A percentile compares a stretch with the other conserved stretches of the same genome.
These are phyloP conservation scores for Drosophila mercatorum DNA, from an alignment of 2,888 invertebrate species.

Conservation along the genomic window DNA sequence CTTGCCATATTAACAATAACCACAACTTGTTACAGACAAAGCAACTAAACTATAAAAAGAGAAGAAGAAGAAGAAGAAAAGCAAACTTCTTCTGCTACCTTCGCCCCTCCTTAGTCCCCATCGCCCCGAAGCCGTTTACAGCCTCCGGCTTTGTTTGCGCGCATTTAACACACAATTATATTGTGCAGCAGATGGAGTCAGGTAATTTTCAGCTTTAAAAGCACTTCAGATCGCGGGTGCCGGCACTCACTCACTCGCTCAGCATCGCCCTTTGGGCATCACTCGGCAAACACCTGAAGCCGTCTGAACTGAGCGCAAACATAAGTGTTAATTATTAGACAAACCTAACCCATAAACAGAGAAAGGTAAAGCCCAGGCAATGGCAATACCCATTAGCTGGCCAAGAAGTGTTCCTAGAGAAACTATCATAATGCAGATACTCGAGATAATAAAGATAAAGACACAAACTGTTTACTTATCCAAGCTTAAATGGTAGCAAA, in stretches of 20 bases:
- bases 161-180: constrained; percentile 70
- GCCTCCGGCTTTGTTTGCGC: constrained; percentile 48
- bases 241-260: background rate
- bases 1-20: constrained; percentile 70
- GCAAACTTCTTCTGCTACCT: background rate
- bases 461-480: background rate
- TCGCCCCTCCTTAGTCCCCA: background rate
- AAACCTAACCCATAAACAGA: constrained; percentile 28
- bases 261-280: constrained; percentile 41
- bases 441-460: background rate
- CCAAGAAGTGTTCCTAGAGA: background rate
- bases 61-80: background rate
- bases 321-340: constrained; percentile 56
- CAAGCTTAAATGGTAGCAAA: background rate
- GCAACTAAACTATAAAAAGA: constrained; percentile 6
- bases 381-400: constrained; percentile 15
- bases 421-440: background rate
- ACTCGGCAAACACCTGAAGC: constrained; percentile 33
- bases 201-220: constrained; percentile 72
- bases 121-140: constrained; percentile 1
- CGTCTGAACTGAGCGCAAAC: constrained; percentile 36
- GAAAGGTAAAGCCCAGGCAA: background rate
- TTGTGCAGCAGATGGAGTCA: constrained; percentile 54
- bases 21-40: constrained; percentile 65
- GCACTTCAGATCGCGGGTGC: constrained; percentile 34